These are phyloP conservation scores for Temnothorax curvispinosus DNA, from an alignment of 1,140 invertebrate genomes.

Conservation along the genomic window DNA sequence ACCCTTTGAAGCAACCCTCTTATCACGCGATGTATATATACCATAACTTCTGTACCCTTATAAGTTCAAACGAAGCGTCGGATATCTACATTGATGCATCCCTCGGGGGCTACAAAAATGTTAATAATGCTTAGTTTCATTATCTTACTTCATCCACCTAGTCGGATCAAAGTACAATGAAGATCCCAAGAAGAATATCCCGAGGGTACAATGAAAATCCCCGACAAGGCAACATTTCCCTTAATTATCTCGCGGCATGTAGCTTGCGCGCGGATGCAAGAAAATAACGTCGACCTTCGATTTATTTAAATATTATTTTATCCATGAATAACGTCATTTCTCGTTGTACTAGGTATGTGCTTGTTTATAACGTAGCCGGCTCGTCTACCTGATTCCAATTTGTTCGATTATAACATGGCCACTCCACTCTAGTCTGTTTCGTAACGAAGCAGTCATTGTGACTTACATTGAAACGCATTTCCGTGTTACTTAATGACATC, in stretches of 20 bases:
- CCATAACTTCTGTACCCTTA: conserved; percentile 13
- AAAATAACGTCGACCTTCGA: not conserved
- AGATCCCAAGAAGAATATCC: conserved; percentile 51
- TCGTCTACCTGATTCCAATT: not conserved
- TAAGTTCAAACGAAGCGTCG: conserved; percentile 26
- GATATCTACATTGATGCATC: conserved; percentile 45
- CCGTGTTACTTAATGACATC: not conserved
- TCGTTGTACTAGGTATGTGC: not conserved
- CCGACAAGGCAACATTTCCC: conserved; percentile 44
- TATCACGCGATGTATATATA: conserved; percentile 13
- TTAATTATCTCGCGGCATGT: conserved; percentile 44
- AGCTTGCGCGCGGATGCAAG: not conserved
- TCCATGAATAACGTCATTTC: not conserved
- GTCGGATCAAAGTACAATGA: conserved; percentile 55
- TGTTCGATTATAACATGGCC: not conserved
- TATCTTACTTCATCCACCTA: conserved; percentile 38
- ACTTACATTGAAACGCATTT: conserved; percentile 2
- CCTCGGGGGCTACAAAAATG: conserved; percentile 53
- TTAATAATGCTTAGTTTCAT: conserved; percentile 62
- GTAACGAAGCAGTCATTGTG: not conserved
- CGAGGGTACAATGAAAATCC: conserved; percentile 50
- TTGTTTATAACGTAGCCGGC: not conserved
- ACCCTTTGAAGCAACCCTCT: not conserved
- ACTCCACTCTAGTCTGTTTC: not conserved
- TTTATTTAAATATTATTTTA: conserved; percentile 7